Base-by-base conservation (phyloP, 2,797 vertebrate genomes). In the Neosalanx taihuensis region DNA sequence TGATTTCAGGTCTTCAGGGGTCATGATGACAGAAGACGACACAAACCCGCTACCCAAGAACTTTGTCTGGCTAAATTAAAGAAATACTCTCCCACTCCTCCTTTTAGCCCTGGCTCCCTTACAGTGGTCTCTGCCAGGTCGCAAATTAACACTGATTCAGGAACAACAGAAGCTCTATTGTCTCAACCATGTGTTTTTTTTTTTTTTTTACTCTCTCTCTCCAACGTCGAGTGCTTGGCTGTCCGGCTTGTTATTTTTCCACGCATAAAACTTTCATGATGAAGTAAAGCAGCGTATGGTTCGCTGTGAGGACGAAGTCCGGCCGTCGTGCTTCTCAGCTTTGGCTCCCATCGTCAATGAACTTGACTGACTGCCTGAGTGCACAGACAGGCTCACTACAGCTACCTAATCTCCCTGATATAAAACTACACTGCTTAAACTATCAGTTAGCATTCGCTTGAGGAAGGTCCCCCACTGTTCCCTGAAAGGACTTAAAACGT, bases 101-200 rank as follows among this genome's bases (percentile, higher is more conserved):
- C 29, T 33, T 60, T 80, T 84, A 87, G 89, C 84, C 17, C 86
- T 84, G 76, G 78, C 81, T 83, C 86, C 83, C 82, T 83, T 64
- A 61, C 72, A 71, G 70, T 3, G 72, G 76, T 61, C 76, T 81
- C 73, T 68, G 85, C 91, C 89, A 89, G 88, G 84, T 87, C 72
- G 49, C 85, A 88, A 89, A 88, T 90, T 73, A 89, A 86, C 83
- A 35, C 84, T 85, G 82, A 90, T 89, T 88, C 83, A 86, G 84
- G 76, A 88, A 90, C 91, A 90, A 92, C 90, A 91, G 88, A 89
- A 86, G 89, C 85, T 46, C 89, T 90, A 91, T 92, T 91, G 90
- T 92, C 82, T 91, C 72, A 9, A 51, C 41, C 72, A 66, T 70
- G 56, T 0, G 26, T 29, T 29, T 59, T 72, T 64, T 82, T 82